Conservation (phyloP, 1,140 invertebrate species). For the Lepidurus packardi region DNA sequence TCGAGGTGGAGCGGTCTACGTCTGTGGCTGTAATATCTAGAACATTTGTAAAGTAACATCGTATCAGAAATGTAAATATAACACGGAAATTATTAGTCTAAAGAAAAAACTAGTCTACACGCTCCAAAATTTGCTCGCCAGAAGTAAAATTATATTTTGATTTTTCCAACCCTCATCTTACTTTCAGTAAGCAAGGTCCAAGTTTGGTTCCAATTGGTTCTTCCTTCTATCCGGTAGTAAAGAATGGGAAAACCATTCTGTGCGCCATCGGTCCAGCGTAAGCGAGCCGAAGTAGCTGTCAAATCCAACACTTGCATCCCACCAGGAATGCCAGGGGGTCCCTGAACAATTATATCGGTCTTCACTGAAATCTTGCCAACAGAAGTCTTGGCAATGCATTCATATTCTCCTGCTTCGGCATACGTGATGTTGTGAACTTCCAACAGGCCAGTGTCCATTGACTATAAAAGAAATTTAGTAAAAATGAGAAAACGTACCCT, state of each 20-base stretch:
- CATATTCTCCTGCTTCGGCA: slow-evolving; percentile 78
- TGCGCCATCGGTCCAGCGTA: slow-evolving; percentile 86
- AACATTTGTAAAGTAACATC: slow-evolving; percentile 34
- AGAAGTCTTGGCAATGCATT: slow-evolving; percentile 80
- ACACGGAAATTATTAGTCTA: too few species aligned
- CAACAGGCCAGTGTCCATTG: slow-evolving; percentile 54
- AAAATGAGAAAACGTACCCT: not conserved
- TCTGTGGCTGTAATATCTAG: slow-evolving; percentile 50
- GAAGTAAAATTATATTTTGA: slow-evolving; percentile 35
- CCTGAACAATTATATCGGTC: slow-evolving; percentile 67
- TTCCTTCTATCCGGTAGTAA: slow-evolving; percentile 69
- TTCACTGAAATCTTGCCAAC: slow-evolving; percentile 70
- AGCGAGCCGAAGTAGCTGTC: slow-evolving; percentile 63
- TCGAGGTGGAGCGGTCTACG: slow-evolving; percentile 64
- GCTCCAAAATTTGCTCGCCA: slow-evolving; percentile 23
- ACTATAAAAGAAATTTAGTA: not conserved
- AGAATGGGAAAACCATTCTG: slow-evolving; percentile 69
- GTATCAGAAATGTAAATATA: slow-evolving; percentile 28
- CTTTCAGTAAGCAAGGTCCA: slow-evolving; percentile 69
- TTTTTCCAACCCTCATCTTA: slow-evolving; percentile 38
- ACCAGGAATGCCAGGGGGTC: slow-evolving; percentile 74
- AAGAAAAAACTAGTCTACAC: too few species aligned
- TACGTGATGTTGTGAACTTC: slow-evolving; percentile 75
- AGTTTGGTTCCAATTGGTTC: slow-evolving; percentile 76
- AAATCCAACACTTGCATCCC: slow-evolving; percentile 60